Base-by-base conservation (phyloP, 30 jellyfish, hydroid and myxozoan genomes). In the Aurelia sp. region DNA sequence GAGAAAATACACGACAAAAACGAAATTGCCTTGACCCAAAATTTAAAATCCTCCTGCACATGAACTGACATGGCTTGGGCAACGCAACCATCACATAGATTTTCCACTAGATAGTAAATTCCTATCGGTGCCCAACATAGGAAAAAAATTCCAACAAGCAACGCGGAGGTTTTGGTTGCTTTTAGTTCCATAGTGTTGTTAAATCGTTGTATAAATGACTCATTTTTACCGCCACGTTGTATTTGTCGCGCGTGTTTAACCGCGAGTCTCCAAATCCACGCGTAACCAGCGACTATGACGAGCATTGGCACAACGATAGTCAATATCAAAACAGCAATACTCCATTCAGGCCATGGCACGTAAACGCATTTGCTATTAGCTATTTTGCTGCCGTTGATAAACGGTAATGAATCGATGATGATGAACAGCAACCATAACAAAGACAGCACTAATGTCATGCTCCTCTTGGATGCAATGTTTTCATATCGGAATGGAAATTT, bases 71-170 rank as follows among this genome's bases (percentile, higher is more conserved):
- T 51, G 10, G 75, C 64, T 8, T 58, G 48, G 18, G 83, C 19
- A 0, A 84, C 19, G 66, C 93, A 72, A 21, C 33, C 87, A 58
- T 51, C 74, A 75, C 87, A 84, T 3, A 84, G 17, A 48, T 84
- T 84, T 51, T 84, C 93, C 61, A 72, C 83, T 35, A 84, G 41
- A 47, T 71, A 84, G 63, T 84, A 84, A 1, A 84, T 84, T 9
- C 93, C 93, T 18, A 84, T 58, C 8, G 93, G 93, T 21, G 87
- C 93, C 93, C 93, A 84, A 18, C 88, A 70, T 8, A 84, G 15
- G 73, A 84, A 59, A 44, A 84, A 84, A 2, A 73, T 71, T 0
- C 93, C 93, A 16, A 84, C 72, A 7, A 84, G 87, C 2, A 84
- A 73, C 63, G 65, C 67, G 3, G 93, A 20, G 24, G 93, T 84